A percentile compares a stretch with the other conserved stretches of the same genome.
phyloP scores from a whole-genome alignment of 2,888 invertebrate genomes.

The Euplagia quadripunctaria region DNA sequence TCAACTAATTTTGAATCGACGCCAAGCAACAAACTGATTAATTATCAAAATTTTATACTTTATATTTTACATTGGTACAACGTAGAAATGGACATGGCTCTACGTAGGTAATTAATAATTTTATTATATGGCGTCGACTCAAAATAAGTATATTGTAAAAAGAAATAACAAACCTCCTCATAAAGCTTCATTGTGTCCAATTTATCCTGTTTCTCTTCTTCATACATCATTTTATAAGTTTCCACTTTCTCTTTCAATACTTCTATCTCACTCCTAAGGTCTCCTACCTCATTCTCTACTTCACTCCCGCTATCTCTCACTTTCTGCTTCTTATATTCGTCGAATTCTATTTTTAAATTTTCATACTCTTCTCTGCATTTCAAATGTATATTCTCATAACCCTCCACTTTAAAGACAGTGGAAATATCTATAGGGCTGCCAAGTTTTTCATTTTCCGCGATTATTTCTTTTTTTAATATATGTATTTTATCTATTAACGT shows the following conservation, averaged over 20 bases:
- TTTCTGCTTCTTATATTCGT: conserved; percentile 87
- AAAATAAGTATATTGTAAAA: no score
- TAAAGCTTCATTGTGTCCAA: conserved; percentile 87
- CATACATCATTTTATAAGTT: conserved; percentile 88
- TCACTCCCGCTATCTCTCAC: conserved; percentile 61
- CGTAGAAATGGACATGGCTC: no score
- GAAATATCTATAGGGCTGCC: conserved; percentile 88
- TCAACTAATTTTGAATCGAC: no score
- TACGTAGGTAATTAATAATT: no score
- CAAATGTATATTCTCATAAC: conserved; percentile 79
- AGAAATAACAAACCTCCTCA: conserved; percentile 76
- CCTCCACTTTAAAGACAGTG: conserved; percentile 82
- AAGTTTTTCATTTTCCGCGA: conserved; percentile 87
- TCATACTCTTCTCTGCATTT: conserved; percentile 90
- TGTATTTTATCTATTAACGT: conserved; percentile 89
- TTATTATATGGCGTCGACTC: no score
- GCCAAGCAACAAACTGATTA: no score
- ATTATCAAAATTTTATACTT: no score
- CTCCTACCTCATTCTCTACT: conserved; percentile 71
- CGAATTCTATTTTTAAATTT: conserved; percentile 89
- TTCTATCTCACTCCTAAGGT: conserved; percentile 88
- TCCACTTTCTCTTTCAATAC: conserved; percentile 90
- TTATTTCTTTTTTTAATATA: conserved; percentile 88
- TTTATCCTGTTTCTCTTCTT: conserved; percentile 89
- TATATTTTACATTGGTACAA: no score